Base-by-base conservation (phyloP, 1,140 invertebrate genomes). In the Drosophila nikananu region DNA sequence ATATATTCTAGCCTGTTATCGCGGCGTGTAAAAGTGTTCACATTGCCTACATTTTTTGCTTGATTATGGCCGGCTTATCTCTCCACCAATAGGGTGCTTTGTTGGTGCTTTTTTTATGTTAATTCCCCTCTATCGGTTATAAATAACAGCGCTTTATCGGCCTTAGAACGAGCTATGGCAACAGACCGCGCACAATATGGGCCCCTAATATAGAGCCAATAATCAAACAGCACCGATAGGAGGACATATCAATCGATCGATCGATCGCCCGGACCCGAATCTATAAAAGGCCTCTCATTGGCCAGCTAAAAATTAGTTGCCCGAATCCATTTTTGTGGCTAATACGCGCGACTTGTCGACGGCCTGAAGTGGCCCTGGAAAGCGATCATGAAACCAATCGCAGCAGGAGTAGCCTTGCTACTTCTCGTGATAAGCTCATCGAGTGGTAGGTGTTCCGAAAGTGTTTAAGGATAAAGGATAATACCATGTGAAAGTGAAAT, bases 41-140 rank as follows among this genome's bases (percentile, higher is more conserved):
- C 35, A 39, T 2, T 30, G 72, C 41, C 57, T 68, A 46, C 52
- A 46, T 35, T 67, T 73, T 68, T 61, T 37, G 42, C 60, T 30
- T 71, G 66, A 59, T 71, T 72, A 79, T 79, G 46, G 30, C 49
- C 52, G 66, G 60, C 60, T 80, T 80, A 80, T 80, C 77, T 72
- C 54, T n/a, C 30, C 21, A 49, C 25, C 19, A 55, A 55, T 19
- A 15, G 42, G 15, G 25, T 64, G 23, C 12, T 59, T 59, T 80
- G 27, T 61, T 80, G 27, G 59, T 72, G 46, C 41, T 19, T 70
- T 63, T 63, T 78, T 70, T 78, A 72, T 79, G 66, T 80, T 65
- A 80, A 73, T 74, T 80, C 77, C 57, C 55, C 48, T 19, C 55
- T 52, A 73, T 73, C 68, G 71, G 71, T 42, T 74, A 73, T 74